Evolutionary conservation across 2,113 vertebrate species (phyloP).

Genomic region (Scytalopus superciliaris): DNA sequence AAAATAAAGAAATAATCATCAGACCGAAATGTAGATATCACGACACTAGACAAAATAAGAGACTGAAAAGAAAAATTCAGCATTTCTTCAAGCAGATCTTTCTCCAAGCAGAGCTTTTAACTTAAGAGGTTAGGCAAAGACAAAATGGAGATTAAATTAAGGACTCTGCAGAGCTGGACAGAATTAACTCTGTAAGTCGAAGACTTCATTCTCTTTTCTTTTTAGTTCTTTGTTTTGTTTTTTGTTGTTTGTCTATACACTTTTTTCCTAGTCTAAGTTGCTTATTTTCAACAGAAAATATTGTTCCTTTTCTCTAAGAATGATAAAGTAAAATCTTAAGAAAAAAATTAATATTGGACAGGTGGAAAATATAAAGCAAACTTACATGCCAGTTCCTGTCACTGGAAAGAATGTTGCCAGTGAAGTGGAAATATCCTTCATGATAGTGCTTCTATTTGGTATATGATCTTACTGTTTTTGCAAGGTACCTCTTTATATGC

Average conservation of each 20-base stretch:
- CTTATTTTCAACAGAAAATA: background rate
- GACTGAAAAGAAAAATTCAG: background rate
- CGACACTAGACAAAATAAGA: background rate
- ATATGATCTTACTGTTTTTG: background rate
- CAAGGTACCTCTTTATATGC: background rate
- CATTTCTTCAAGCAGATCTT: background rate
- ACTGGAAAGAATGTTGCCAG: background rate
- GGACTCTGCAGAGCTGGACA: background rate
- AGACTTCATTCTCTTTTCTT: background rate
- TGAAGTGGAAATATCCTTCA: background rate
- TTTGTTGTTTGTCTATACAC: background rate
- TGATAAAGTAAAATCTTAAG: background rate
- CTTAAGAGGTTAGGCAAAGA: background rate
- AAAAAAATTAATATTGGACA: background rate
- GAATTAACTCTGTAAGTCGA: background rate
- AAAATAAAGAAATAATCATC: background rate
- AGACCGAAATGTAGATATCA: background rate
- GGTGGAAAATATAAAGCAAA: background rate
- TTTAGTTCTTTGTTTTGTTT: too few species aligned
- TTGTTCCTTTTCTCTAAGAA: background rate
- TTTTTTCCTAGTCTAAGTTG: background rate
- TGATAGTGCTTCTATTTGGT: background rate
- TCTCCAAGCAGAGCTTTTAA: background rate
- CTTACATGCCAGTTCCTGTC: background rate
- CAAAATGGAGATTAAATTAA: background rate